Base-by-base conservation (phyloP, 2,113 vertebrate species). In the Oceanodroma tethys region DNA sequence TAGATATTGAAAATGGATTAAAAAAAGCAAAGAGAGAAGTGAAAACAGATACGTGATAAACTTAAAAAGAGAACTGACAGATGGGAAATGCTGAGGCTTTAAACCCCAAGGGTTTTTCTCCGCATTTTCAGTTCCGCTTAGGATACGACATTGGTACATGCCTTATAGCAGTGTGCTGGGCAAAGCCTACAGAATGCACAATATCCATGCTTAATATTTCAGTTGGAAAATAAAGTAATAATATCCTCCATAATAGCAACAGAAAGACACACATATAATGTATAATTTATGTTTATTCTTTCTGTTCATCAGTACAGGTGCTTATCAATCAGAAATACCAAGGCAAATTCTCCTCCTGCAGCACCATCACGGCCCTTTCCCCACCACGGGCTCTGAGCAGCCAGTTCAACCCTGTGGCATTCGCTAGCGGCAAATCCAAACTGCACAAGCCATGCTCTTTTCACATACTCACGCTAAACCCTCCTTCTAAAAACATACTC, bases 31-130 rank as follows among this genome's bases (percentile, higher is more conserved):
- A 88, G 53, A 93, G 17, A 66, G 62, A 76, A 70, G 59, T 50
- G 63, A 43, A 95, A 88, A 88, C 29, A 85, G 29, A n/a, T 38
- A 76, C 1, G 6, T 40, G 60, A 91, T 82, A 81, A 91, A 84
- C 45, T 74, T 86, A 56, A 90, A 86, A 88, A 79, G 70, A 91
- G 74, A 91, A 48, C 34, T 63, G 85, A 83, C 93, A 97, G 92
- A 90, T 70, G 67, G 90, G 79, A 90, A 97, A 73, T 58, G 67
- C 52, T 74, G 55, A 62, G 56, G 25, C 83, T 95, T 90, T 53
- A 67, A 84, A 79, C n/a, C 87, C 73, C 67, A 55, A 65, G 68
- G 73, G 89, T 4, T 58, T 90, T 93, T 38, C 74, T 42, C 82
- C 2, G 4, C 20, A 16, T 90, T 93, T 90, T 81, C 70, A 84